Evolutionary conservation across 2,113 vertebrate species (phyloP).

Genomic region (Circaetus cinerascens): DNA sequence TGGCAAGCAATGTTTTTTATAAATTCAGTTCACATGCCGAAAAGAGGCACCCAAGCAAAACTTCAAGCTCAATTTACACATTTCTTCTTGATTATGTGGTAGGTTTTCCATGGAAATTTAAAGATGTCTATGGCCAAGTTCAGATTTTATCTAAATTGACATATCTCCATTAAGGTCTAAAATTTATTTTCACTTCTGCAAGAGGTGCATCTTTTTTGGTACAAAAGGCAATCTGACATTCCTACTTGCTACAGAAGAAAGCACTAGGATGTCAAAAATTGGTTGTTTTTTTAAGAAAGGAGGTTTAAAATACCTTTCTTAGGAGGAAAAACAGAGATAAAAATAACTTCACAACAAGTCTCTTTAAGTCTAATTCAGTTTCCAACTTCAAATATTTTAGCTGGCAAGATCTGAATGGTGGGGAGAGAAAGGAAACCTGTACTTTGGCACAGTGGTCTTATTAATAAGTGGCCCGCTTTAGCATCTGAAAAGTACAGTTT

Average conservation of each 20-base stretch:
- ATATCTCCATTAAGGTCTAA: not conserved
- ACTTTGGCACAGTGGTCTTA: not conserved
- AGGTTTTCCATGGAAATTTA: not conserved
- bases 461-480: not conserved
- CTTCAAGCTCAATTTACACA: not conserved
- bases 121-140: not conserved
- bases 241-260: not conserved
- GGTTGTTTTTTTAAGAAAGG: not conserved
- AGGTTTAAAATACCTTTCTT: not conserved
- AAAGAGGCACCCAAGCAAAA: not conserved
- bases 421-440: not conserved
- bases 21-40: not conserved
- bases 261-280: not conserved
- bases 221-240: not conserved
- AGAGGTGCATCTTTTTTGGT: not conserved
- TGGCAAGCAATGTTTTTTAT: not conserved
- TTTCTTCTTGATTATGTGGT: not conserved
- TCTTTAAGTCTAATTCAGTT: not conserved
- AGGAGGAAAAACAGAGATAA: not conserved
- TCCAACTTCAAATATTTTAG: not conserved
- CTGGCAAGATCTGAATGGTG: not conserved
- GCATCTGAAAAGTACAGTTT: not conserved
- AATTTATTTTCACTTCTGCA: not conserved
- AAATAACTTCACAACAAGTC: not conserved
- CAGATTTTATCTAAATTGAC: not conserved